phyloP scores from a whole-genome alignment of 2,113 vertebrate genomes.

The Prochilodus magdalenae region DNA sequence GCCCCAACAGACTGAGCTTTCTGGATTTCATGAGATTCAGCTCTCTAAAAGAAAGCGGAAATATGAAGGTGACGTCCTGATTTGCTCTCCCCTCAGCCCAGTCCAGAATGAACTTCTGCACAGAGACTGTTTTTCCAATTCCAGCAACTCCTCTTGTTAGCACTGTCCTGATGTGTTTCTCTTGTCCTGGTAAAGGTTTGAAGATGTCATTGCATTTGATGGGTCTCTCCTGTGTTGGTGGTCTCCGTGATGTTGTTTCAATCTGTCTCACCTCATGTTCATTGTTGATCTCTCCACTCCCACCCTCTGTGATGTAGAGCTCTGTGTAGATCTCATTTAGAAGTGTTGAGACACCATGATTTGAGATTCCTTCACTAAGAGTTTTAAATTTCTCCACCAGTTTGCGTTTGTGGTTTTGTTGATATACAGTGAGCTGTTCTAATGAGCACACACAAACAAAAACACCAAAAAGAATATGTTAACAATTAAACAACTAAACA shows the following conservation, averaged over 20 bases:
- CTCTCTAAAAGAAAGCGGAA: background rate
- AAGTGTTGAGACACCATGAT: slow-evolving; percentile 2
- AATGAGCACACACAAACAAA: too few relatives aligned
- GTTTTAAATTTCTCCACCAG: too few relatives aligned
- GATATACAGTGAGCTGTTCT: too few relatives aligned
- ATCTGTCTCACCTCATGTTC: background rate
- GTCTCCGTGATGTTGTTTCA: background rate
- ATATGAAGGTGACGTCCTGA: background rate
- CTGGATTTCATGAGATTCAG: background rate
- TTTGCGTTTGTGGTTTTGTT: too few relatives aligned
- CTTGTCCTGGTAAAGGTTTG: background rate
- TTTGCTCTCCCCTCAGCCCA: background rate
- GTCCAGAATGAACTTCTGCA: background rate
- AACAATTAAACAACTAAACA: too few relatives aligned
- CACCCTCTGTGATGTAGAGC: slow-evolving; percentile 56
- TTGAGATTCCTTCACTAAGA: too few relatives aligned
- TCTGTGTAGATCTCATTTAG: slow-evolving; percentile 54
- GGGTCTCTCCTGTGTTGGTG: background rate
- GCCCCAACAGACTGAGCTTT: background rate
- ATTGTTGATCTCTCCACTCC: slow-evolving; percentile 21
- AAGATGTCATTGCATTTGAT: background rate
- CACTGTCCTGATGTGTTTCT: background rate
- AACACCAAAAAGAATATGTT: too few relatives aligned
- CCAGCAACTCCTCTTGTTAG: background rate
- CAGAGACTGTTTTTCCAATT: background rate